Evolutionary conservation across 2,888 invertebrate genomes (phyloP), one percentile per base, ranked within the genome.

Genomic region (Drosophila acutilabella): DNA sequence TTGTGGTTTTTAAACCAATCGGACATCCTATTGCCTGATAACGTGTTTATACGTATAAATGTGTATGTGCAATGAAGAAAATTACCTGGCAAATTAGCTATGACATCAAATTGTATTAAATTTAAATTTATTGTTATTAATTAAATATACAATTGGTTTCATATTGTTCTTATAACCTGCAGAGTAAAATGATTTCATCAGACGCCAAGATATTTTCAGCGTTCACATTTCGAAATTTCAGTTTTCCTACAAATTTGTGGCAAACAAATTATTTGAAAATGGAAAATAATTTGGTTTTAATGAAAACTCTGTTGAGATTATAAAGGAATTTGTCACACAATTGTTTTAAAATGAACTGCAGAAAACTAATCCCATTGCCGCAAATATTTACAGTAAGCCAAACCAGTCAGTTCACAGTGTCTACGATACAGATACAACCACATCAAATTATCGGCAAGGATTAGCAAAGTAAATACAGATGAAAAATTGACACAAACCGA

Each of bases 371-470:
- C 50, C n/a, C 10, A 45, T 42, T 53, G 42, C 59, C 62, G 30
- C 62, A 78, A 65, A 53, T 78, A 78, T 76, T 58, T 66, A 36
- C 60, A 58, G 45, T 42, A 56, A 48, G 38, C 13, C 8, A 18
- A 23, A 40, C 14, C 42, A 38, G 44, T 2, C 18, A 1, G 36
- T 40, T 65, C 50, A 48, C 38, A 60, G 45, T 47, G 40, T 30
- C 44, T 57, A n/a, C 16, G 20, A 30, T 16, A n/a, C 13, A 36
- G 23, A 33, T n/a, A 20, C 56, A 65, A 64, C 62, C 58, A 67
- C 74, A 70, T 36, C 44, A 80, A 81, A 79, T 80, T 72, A 79
- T 72, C 62, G 60, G 60, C 69, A 61, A 65, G 79, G 72, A 79
- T 79, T 78, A 69, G 72, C 52, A 70, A 64, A 74, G 64, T 54